phyloP scores from a whole-genome alignment of 2,797 vertebrate genomes.

The Coendou prehensilis region DNA sequence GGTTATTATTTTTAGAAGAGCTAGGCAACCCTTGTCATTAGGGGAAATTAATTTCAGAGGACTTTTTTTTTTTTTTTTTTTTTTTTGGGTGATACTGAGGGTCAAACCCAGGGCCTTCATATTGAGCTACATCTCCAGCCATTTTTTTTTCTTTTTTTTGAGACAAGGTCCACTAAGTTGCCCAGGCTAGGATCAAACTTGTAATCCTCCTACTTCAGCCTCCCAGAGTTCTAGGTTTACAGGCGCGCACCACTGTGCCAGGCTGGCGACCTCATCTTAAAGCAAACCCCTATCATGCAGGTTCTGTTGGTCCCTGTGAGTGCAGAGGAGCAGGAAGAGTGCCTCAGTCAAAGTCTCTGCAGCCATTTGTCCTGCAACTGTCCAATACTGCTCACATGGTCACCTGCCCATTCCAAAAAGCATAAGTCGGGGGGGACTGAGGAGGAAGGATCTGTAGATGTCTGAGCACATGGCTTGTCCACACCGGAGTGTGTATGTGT shows the following conservation, averaged over 20 bases:
- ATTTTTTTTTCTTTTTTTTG: not conserved
- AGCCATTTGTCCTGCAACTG: no score
- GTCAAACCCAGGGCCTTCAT: not conserved
- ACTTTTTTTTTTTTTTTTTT: not conserved
- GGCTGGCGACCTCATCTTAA: not conserved
- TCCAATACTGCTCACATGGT: no score
- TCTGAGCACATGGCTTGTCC: not conserved
- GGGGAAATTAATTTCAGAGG: not conserved
- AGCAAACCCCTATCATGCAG: not conserved
- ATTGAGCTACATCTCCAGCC: not conserved
- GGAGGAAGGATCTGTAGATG: not conserved
- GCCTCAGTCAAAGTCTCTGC: not conserved
- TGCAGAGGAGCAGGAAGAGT: not conserved
- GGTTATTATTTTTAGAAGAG: not conserved
- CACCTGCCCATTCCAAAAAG: not conserved
- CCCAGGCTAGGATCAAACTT: not conserved
- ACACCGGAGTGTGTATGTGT: not conserved
- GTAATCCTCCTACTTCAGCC: not conserved
- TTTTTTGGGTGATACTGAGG: not conserved
- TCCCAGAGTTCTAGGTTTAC: not conserved
- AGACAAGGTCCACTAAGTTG: not conserved
- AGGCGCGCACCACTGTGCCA: not conserved
- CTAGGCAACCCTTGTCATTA: not conserved
- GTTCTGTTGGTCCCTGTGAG: rapidly evolving
- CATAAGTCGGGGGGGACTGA: not conserved